Evolutionary conservation across 2,797 vertebrate species (phyloP).

Genomic region (Scolopax rusticola): DNA sequence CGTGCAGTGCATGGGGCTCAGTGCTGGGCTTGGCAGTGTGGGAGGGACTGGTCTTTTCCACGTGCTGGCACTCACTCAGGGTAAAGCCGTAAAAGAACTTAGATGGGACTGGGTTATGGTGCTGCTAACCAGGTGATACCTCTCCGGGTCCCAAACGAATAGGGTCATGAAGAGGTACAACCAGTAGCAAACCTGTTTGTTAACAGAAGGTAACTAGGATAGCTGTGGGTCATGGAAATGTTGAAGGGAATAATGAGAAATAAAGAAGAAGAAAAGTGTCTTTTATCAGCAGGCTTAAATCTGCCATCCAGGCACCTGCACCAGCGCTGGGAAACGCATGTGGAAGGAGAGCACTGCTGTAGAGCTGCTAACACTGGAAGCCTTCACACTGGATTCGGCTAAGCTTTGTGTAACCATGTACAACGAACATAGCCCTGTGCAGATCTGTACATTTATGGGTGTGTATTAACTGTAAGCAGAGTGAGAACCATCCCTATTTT

Average conservation of each 20-base stretch:
- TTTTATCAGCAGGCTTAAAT: not conserved
- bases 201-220: not conserved
- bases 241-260: not conserved
- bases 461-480: not conserved
- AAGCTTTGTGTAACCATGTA: not conserved
- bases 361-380: not conserved
- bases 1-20: rapidly evolving
- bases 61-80: rapidly evolving
- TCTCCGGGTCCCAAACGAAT: not conserved
- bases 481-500: not conserved
- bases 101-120: not conserved
- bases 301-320: not conserved
- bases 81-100: not conserved
- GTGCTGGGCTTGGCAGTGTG: not conserved
- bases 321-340: rapidly evolving
- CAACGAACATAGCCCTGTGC: not conserved
- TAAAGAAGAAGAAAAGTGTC: not conserved
- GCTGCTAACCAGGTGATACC: not conserved
- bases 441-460: not conserved
- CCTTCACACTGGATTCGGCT: not conserved
- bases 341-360: not conserved
- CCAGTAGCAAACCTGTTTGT: not conserved
- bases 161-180: not conserved
- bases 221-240: not conserved
- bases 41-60: not conserved